phyloP scores from a whole-genome alignment of 2,113 vertebrate species.

The Brevimyrus niger region DNA sequence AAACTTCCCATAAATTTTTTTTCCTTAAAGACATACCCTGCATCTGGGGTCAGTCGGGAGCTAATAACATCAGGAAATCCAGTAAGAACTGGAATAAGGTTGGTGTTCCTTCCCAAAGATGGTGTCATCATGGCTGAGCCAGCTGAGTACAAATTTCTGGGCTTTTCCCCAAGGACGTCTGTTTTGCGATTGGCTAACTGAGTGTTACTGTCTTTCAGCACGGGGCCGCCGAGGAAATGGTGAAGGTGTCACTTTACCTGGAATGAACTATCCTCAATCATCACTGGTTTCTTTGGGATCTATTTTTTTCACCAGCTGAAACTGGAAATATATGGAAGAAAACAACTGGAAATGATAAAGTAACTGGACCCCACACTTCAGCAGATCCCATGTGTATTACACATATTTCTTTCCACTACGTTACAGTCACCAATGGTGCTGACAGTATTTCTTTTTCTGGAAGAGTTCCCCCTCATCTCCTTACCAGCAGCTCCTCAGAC shows the following conservation, averaged over 20 bases:
- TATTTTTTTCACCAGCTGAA: not conserved
- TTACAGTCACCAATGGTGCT: not conserved
- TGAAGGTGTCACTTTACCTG: not conserved
- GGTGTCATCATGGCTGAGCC: not conserved
- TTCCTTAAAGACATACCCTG: not conserved
- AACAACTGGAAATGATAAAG: constrained; percentile 4
- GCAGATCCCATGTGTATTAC: not conserved
- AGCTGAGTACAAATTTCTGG: not conserved
- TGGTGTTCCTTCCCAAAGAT: not conserved
- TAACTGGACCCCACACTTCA: not conserved
- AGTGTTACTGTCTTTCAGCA: not conserved
- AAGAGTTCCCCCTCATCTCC: not conserved
- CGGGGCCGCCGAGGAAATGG: not conserved
- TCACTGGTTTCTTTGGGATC: not conserved
- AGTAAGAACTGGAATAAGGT: not conserved
- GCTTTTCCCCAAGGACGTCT: not conserved
- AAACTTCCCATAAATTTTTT: not conserved
- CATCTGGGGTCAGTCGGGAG: not conserved
- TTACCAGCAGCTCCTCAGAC: not conserved
- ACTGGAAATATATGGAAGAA: not conserved
- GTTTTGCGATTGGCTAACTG: not conserved
- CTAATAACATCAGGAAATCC: not conserved
- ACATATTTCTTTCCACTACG: not conserved
- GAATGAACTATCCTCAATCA: not conserved
- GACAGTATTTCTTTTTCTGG: not conserved